Evolutionary conservation across 2,113 vertebrate genomes (phyloP), one percentile per base, ranked within the genome.

Genomic region (Pavo muticus): DNA sequence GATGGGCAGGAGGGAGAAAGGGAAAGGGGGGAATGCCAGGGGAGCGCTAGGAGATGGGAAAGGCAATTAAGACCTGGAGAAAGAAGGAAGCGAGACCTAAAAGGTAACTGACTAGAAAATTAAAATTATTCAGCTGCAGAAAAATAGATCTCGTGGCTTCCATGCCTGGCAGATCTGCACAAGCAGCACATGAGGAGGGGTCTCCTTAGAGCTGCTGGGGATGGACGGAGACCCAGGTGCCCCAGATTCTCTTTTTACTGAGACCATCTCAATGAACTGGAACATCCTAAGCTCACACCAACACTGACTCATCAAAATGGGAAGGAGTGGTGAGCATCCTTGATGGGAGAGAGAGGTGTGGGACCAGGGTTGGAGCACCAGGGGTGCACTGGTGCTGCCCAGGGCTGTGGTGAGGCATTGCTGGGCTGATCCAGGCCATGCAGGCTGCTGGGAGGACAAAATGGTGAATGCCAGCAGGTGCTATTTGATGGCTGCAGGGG

Each of bases 71-170:
- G 92, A 69, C 6, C 3, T 59, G 61, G 67, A 89, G 93, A 70
- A 91, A 88, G 80, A 91, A 92, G 56, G 65, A 94, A 91, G 83
- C 1, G 8, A 95, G 84, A 92, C 92, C 86, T 83, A n/a, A 79
- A 91, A 95, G 86, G 91, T 94, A 97, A 97, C 96, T 96, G 96
- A 95, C 78, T 96, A 96, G 95, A 97, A 97, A 97, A 97, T 96
- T 97, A 95, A 97, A 97, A 93, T 94, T 96, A 95, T 92, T 97
- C 97, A 96, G 70, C 92, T 97, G 96, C 91, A 95, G 78, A 96
- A 97, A 97, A 96, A 94, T 77, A 93, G 48, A 81, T 73, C 71
- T 96, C 90, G 95, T 88, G 86, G 52, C 44, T 86, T 91, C 64
- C 76, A 7, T 3, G 5, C 73, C 48, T 7, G 8, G 69, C 42